Evolutionary conservation across 2,113 vertebrate species (phyloP), one percentile per base, ranked within the genome.

Genomic region (Setophaga coronata): DNA sequence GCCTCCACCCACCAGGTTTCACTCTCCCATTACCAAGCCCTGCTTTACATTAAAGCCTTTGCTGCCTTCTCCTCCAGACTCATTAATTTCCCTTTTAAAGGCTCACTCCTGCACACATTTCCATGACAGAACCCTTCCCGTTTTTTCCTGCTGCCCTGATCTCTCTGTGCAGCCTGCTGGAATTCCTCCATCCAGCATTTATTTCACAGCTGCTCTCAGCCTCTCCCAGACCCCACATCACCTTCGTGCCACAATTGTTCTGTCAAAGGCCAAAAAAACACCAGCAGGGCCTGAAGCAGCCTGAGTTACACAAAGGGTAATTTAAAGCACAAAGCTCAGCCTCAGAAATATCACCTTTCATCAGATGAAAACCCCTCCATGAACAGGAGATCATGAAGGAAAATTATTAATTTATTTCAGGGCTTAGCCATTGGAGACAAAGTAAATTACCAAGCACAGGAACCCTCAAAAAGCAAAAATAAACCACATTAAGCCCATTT

Each of bases 181-280:
- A 18, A 85, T 60, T 50, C 62, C 58, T 51, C 57, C 10, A 25
- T 17, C 57, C 64, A 65, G n/a, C 21, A 4, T 8, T 33, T 86
- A 4, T 7, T 33, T 83, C 45, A 84, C 34, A 84, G 31, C 62
- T n/a, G 53, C 45, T 76, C 70, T 33, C 33, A 54, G 42, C 28
- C 34, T 83, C 69, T 79, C 64, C 29, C 48, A 48, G 70, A 64
- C 14, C 40, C 42, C 53, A 54, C n/a, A 1, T 2, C 24, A 62
- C 18, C 36, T 24, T 0, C 0, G 11, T 6, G 4, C 36, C 2
- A 8, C 16, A 2, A 1, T 31, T 23, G 14, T 25, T 21, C 45
- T 8, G 7, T 8, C 3, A 5, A 87, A 85, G 40, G 24, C 18
- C 19, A 13, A 31, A 31, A 61, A 11, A 28, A 9, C 36, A 50